Base-by-base conservation (phyloP, 2,113 vertebrate species). In the Scatophagus argus region DNA sequence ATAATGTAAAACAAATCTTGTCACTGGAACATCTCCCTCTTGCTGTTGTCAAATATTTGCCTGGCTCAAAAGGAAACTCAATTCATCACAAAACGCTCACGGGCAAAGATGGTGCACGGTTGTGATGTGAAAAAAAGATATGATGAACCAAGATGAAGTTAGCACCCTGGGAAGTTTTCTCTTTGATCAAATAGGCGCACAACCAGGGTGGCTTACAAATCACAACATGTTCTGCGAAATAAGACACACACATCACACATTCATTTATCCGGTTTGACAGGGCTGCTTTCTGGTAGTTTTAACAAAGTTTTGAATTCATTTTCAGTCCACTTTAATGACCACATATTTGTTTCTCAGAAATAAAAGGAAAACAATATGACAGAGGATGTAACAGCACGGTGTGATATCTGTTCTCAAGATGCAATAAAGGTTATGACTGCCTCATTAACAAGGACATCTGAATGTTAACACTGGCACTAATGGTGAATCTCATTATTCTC, bases 1-100 rank as follows among this genome's bases (percentile, higher is more conserved):
- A 65, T 64, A 82, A 87, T 83, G 46, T 83, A 73, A 87, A 89
- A 88, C 31, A 88, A 89, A 78, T 68, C 79, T 72, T 58, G 69
- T 83, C 69, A 74, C 65, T 87, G 82, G 77, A 87, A 81, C 77
- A 31, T 69, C 19, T 69, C 66, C 74, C n/a, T 39, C 38, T 79
- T 81, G 47, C 74, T 84, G 54, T 46, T 70, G 76, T 82, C 78
- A 88, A 77, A 83, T 82, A 75, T 72, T 80, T 65, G 23, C 19
- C 49, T 72, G 47, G 54, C 60, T 62, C 59, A 16, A 34, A 67
- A 77, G 44, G 52, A 69, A 58, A 46, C 49, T 17, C 4, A 1
- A 73, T 87, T 70, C 25, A 68, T 81, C 56, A 67, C 17, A 72
- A 83, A 78, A 79, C 36, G 41, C 39, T 82, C 54, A 23, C 66